Percentiles rank a stretch among this genome's conserved stretches.
Evolutionary conservation across 2,113 vertebrate species (phyloP).

Genomic region (Gnathonemus echidnorhynchus): DNA sequence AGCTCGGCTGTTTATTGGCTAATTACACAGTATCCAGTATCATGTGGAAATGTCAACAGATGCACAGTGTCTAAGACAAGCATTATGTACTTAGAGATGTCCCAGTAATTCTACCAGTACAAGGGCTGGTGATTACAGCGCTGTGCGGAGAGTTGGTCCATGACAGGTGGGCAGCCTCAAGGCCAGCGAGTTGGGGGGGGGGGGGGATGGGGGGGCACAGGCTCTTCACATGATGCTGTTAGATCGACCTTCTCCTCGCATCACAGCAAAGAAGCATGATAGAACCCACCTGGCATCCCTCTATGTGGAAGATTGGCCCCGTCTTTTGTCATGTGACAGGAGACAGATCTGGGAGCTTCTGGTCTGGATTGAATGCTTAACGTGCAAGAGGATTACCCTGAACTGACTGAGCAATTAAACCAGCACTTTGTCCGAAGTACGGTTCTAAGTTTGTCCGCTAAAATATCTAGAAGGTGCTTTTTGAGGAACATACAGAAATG

Average conservation of each 20-base stretch:
- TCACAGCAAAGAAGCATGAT: neutral
- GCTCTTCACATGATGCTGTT: neutral
- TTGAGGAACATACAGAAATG: neutral
- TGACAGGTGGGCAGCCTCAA: conserved; percentile 23
- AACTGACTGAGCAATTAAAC: conserved; percentile 7
- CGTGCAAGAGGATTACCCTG: conserved; percentile 36
- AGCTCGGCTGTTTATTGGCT: conserved; percentile 50
- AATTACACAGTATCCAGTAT: conserved; percentile 64
- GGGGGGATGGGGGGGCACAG: neutral
- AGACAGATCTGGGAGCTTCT: neutral
- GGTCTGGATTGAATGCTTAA: conserved; percentile 31
- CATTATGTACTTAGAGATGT: conserved; percentile 64
- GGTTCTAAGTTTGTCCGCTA: neutral
- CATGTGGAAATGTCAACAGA: conserved; percentile 66
- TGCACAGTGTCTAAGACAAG: conserved; percentile 66
- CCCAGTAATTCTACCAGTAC: conserved; percentile 41
- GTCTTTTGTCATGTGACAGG: neutral
- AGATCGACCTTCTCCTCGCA: neutral
- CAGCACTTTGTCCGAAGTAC: neutral
- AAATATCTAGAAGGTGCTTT: neutral
- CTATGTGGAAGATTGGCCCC: neutral
- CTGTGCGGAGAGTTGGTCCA: neutral
- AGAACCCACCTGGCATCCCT: neutral
- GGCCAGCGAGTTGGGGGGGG: neutral
- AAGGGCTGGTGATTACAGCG: conserved; percentile 37